A percentile compares a stretch with the other conserved stretches of the same genome.
Evolutionary conservation across 2,797 vertebrate genomes (phyloP).

Genomic region (Ceyx erithaca): DNA sequence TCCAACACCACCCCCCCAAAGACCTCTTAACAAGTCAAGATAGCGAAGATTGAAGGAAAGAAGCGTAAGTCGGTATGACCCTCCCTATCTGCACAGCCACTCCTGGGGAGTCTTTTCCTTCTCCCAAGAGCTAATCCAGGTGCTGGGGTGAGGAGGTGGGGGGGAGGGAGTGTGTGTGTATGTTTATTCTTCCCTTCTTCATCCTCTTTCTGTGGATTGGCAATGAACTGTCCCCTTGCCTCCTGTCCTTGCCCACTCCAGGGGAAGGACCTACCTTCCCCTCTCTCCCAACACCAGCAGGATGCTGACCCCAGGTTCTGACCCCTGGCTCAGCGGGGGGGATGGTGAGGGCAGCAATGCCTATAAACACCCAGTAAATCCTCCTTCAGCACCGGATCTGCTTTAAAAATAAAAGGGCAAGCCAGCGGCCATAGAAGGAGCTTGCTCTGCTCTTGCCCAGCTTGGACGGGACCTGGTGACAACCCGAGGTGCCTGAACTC

Average conservation of each 20-base stretch:
- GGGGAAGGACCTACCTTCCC: neutral
- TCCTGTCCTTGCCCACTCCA: neutral
- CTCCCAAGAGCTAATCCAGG: neutral
- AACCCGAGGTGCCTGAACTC: neutral
- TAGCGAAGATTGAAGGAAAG: neutral
- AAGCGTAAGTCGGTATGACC: neutral
- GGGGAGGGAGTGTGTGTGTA: rapidly evolving
- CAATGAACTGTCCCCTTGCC: neutral
- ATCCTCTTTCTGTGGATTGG: neutral
- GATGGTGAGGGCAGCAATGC: neutral
- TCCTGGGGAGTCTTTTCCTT: neutral
- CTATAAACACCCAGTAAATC: neutral
- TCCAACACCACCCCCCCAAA: rapidly evolving
- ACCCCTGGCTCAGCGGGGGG: neutral
- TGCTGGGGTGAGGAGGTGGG: neutral
- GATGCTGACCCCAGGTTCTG: neutral
- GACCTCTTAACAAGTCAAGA: neutral
- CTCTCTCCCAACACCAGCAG: neutral
- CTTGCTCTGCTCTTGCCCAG: neutral
- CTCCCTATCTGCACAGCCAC: neutral
- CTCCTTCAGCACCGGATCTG: neutral
- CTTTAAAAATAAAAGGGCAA: conserved; percentile 23
- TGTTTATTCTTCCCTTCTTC: neutral
- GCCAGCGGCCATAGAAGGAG: neutral
- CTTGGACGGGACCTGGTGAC: rapidly evolving